Evolutionary conservation across 2,113 vertebrate species (phyloP).

Genomic region (Entomyzon cyanotis): DNA sequence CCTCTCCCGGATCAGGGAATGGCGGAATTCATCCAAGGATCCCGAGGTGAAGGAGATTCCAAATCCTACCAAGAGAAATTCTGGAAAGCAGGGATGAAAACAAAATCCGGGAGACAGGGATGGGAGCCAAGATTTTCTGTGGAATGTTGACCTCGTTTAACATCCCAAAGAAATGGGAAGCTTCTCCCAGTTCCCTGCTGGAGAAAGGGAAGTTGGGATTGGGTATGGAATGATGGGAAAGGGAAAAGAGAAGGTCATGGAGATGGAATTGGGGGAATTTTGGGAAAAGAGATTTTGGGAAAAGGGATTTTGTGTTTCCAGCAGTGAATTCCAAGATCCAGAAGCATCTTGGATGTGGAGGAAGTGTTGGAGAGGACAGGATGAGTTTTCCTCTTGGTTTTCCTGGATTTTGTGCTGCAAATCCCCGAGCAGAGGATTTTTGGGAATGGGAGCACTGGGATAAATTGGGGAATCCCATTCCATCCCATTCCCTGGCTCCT

Average conservation of each 20-base stretch:
- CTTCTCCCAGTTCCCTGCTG: not conserved
- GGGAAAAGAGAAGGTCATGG: rapidly evolving
- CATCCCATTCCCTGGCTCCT: not conserved
- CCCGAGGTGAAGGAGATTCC: not conserved
- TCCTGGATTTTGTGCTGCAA: not conserved
- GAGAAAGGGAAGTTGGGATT: not conserved
- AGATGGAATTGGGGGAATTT: not conserved
- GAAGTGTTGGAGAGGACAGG: rapidly evolving
- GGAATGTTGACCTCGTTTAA: constrained; percentile 35
- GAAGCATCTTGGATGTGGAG: not conserved
- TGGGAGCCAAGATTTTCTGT: constrained; percentile 2
- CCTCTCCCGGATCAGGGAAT: not conserved
- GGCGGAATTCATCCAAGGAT: rapidly evolving
- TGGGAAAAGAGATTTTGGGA: not conserved
- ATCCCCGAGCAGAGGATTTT: not conserved
- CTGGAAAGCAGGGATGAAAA: not conserved
- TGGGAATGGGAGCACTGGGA: not conserved
- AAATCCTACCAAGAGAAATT: not conserved
- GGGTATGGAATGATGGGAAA: rapidly evolving
- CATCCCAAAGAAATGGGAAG: not conserved
- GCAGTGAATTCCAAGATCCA: not conserved
- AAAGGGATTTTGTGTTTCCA: rapidly evolving
- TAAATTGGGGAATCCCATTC: not conserved
- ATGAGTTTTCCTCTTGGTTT: not conserved
- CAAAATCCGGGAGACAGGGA: not conserved